phyloP scores from a whole-genome alignment of 2,797 vertebrate species.

The Fistularia tabacaria region DNA sequence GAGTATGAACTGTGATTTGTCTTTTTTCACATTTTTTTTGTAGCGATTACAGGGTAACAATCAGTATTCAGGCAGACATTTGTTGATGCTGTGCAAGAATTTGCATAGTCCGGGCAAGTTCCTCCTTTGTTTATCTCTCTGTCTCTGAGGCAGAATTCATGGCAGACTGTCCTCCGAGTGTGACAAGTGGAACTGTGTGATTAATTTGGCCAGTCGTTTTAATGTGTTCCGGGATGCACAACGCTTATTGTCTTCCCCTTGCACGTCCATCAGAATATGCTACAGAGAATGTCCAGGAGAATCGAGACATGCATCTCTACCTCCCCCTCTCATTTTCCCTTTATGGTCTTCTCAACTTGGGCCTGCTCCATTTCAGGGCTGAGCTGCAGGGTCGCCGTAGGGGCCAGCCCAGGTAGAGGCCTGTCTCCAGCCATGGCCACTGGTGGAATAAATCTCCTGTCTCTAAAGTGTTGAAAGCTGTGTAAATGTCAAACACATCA shows the following conservation, averaged over 20 bases:
- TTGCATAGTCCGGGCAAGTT: conserved; percentile 51
- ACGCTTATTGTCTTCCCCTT: conserved; percentile 69
- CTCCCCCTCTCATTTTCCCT: conserved; percentile 2
- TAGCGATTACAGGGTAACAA: conserved; percentile 42
- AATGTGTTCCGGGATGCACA: conserved; percentile 69
- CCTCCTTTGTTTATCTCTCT: conserved; percentile 49
- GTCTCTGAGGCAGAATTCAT: conserved; percentile 65
- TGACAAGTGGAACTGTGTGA: conserved; percentile 76
- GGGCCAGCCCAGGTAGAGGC: conserved; percentile 60
- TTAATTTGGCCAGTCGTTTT: conserved; percentile 75
- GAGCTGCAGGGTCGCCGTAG: conserved; percentile 53
- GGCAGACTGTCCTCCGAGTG: conserved; percentile 64
- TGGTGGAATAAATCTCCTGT: conserved; percentile 67
- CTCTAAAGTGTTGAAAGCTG: conserved; percentile 73
- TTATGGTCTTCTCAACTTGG: conserved; percentile 24
- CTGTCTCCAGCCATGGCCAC: conserved; percentile 47
- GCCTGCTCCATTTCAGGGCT: conserved; percentile 52
- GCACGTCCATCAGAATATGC: conserved; percentile 63
- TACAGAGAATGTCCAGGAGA: conserved; percentile 61
- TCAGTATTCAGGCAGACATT: conserved; percentile 67
- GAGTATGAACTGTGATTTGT: conserved; percentile 29
- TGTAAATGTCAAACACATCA: conserved; percentile 73
- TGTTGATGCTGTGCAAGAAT: conserved; percentile 57
- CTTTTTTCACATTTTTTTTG: conserved; percentile 36
- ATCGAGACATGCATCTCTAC: conserved; percentile 42